Evolutionary conservation across 2,888 invertebrate species (phyloP).

Genomic region (Phytoseiulus persimilis): DNA sequence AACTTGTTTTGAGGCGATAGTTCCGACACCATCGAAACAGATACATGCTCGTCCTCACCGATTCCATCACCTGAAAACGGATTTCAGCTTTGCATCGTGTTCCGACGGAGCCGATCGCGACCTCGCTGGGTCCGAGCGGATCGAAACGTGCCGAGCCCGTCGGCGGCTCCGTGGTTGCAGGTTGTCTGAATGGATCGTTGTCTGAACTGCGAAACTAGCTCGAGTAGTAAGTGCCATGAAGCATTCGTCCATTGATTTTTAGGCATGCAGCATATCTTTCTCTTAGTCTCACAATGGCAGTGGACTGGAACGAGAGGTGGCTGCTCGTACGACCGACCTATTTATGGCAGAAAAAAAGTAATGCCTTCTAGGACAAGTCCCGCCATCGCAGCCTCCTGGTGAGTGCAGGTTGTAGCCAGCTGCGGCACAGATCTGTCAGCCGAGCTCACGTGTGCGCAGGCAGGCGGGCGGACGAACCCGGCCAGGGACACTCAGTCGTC

Average conservation of each 20-base stretch:
- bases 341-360: conserved; percentile 5
- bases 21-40: background rate
- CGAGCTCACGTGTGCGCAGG: background rate
- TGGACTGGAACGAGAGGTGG: background rate
- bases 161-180: background rate
- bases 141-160: background rate
- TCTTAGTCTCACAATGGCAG: background rate
- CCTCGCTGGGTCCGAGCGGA: too few species aligned
- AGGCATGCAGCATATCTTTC: background rate
- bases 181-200: background rate
- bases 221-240: conserved; percentile 5
- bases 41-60: background rate
- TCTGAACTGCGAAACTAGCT: background rate
- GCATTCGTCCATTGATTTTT: conserved; percentile 5
- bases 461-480: background rate
- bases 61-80: too few species aligned
- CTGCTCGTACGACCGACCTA: conserved; percentile 5
- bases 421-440: conserved; percentile 5
- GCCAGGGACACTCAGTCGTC: background rate
- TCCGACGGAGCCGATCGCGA: background rate
- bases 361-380: conserved; percentile 5
- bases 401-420: conserved; percentile 5
- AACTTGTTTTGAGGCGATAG: background rate
- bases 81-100: too few species aligned
- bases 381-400: background rate